Percentiles rank a stretch among this genome's conserved stretches.
phyloP scores from a whole-genome alignment of 1,140 invertebrate species.

The Ladona fulva region DNA sequence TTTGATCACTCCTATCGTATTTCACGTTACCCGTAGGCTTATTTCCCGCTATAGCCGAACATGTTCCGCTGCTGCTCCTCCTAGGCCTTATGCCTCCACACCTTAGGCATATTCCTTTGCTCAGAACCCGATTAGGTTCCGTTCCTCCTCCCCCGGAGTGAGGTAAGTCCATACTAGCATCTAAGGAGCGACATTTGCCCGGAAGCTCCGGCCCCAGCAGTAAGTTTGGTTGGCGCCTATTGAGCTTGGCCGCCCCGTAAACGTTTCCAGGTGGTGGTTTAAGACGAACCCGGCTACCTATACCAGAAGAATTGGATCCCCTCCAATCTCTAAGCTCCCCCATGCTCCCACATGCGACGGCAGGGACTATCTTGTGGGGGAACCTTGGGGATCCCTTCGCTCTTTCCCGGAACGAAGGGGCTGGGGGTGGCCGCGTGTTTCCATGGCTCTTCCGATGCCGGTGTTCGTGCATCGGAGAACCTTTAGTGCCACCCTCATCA shows the following conservation, averaged over 20 bases:
- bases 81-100: background rate
- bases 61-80: background rate
- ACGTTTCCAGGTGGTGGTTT: background rate
- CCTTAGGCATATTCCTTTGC: background rate
- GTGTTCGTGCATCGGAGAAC: background rate
- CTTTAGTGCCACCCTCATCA: conserved; percentile 30
- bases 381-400: conserved; percentile 56
- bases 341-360: conserved; percentile 30
- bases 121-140: conserved; percentile 21
- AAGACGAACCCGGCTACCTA: background rate
- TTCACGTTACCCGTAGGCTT: background rate
- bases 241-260: background rate
- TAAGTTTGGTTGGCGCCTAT: background rate
- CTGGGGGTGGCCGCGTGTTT: conserved; percentile 36
- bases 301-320: background rate
- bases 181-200: conserved; percentile 48
- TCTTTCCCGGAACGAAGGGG: conserved; percentile 36
- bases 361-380: conserved; percentile 58
- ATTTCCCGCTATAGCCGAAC: background rate
- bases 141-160: conserved; percentile 26
- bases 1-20: background rate
- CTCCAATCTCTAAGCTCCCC: background rate
- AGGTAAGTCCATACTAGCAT: conserved; percentile 42
- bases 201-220: conserved; percentile 22
- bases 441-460: background rate